phyloP scores from a whole-genome alignment of 2,888 invertebrate genomes.

The Colostygia pectinataria region DNA sequence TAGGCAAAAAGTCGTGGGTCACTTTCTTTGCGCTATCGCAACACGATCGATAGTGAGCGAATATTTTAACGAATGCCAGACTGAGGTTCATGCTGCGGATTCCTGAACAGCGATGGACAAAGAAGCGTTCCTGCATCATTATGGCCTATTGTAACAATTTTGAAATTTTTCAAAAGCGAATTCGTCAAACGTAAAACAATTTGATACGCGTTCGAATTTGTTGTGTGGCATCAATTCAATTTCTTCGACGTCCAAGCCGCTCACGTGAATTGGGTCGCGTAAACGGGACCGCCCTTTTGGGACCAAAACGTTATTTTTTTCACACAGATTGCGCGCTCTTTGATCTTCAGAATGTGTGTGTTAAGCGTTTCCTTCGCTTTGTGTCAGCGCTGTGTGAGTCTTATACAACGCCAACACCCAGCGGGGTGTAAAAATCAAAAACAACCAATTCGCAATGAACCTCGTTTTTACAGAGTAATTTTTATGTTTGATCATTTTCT shows the following conservation, averaged over 20 bases:
- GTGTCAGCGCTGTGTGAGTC: constrained; percentile 69
- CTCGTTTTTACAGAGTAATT: constrained; percentile 36
- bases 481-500: constrained; percentile 1
- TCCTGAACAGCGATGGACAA: constrained; percentile 67
- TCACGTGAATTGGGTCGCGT: constrained; percentile 83
- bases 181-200: constrained; percentile 83
- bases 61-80: constrained; percentile 57
- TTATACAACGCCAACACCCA: constrained; percentile 66
- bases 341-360: constrained; percentile 81
- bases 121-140: constrained; percentile 78
- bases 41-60: constrained; percentile 69
- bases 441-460: constrained; percentile 64
- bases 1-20: constrained; percentile 59
- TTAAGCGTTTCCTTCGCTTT: constrained; percentile 80
- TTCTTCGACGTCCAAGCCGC: constrained; percentile 76
- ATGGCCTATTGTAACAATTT: constrained; percentile 79
- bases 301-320: constrained; percentile 81
- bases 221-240: constrained; percentile 81
- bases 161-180: constrained; percentile 78
- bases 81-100: constrained; percentile 64
- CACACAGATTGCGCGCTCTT: constrained; percentile 81
- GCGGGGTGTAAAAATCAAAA: constrained; percentile 73
- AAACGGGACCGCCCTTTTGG: constrained; percentile 82
- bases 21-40: constrained; percentile 68
- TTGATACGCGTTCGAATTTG: constrained; percentile 82